Evolutionary conservation across 1,140 invertebrate genomes (phyloP).

Genomic region (Cylas formicarius): DNA sequence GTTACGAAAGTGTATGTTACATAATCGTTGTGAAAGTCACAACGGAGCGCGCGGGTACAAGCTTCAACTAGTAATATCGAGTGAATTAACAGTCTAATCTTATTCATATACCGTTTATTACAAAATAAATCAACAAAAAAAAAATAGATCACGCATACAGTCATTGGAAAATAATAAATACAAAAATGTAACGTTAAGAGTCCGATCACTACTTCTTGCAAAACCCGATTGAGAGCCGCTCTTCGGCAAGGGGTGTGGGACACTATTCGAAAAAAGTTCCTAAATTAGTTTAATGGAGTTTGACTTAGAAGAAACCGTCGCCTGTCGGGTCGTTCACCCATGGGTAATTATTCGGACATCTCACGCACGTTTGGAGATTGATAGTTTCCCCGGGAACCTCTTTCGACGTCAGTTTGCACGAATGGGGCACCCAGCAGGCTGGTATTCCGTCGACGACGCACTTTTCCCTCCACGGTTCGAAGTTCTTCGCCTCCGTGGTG

Average conservation of each 20-base stretch:
- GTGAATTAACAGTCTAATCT: slow-evolving; percentile 33
- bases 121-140: slow-evolving; percentile 29
- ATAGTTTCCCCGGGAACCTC: slow-evolving; percentile 89
- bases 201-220: slow-evolving; percentile 37
- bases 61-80: slow-evolving; percentile 7
- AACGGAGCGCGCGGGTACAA: slow-evolving; percentile 4
- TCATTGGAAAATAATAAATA: slow-evolving; percentile 35
- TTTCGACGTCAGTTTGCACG: slow-evolving; percentile 84
- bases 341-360: slow-evolving; percentile 90
- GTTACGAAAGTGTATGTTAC: slow-evolving; percentile 26
- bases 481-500: slow-evolving; percentile 76
- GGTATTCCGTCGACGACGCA: slow-evolving; percentile 71
- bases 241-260: slow-evolving; percentile 19
- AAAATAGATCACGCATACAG: slow-evolving; percentile 37
- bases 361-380: slow-evolving; percentile 85
- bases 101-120: slow-evolving; percentile 28
- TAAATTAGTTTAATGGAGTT: slow-evolving; percentile 18
- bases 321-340: slow-evolving; percentile 90
- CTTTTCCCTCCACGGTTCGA: slow-evolving; percentile 92
- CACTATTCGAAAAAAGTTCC: slow-evolving; percentile 23
- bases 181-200: slow-evolving; percentile 28
- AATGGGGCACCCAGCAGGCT: slow-evolving; percentile 80
- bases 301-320: slow-evolving; percentile 60
- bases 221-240: slow-evolving; percentile 15
- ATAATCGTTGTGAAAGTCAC: slow-evolving; percentile 26